Percentiles rank a stretch among this genome's conserved stretches.
These are phyloP conservation scores for Leptobrachium ailaonicum DNA, from an alignment of 2,113 vertebrate species.

Conservation along the genomic window DNA sequence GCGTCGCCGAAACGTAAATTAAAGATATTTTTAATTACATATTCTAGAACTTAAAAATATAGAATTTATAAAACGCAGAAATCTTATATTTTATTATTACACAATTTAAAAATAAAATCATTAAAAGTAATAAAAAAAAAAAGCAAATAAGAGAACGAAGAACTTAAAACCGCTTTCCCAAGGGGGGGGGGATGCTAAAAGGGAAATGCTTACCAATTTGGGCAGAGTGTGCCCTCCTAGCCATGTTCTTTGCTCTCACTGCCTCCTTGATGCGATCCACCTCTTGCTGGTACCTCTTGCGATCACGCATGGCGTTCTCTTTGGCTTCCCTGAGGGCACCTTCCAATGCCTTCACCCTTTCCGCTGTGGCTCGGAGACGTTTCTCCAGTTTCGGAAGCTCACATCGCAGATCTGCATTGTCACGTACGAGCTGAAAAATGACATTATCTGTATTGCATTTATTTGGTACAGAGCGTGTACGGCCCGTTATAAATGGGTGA, in stretches of 20 bases:
- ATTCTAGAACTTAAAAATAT: too few relatives aligned
- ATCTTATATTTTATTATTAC: too few relatives aligned
- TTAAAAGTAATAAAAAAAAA: too few relatives aligned
- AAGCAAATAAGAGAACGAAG: too few relatives aligned
- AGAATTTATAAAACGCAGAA: too few relatives aligned
- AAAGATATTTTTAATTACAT: too few relatives aligned
- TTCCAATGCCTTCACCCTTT: slow-evolving; percentile 90
- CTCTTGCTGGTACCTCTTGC: slow-evolving; percentile 92
- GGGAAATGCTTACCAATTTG: slow-evolving; percentile 79
- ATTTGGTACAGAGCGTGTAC: too few relatives aligned
- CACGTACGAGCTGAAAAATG: slow-evolving; percentile 77
- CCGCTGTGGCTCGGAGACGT: slow-evolving; percentile 84
- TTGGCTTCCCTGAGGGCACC: slow-evolving; percentile 88
- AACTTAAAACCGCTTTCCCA: too few relatives aligned
- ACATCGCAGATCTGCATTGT: slow-evolving; percentile 93
- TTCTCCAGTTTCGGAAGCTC: slow-evolving; percentile 94
- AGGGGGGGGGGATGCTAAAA: background rate
- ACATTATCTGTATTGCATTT: too few relatives aligned
- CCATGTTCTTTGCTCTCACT: slow-evolving; percentile 89
- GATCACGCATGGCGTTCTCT: slow-evolving; percentile 87
- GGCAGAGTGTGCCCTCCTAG: slow-evolving; percentile 81
- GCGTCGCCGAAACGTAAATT: too few relatives aligned
- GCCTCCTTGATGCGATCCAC: slow-evolving; percentile 95
- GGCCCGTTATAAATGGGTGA: too few relatives aligned
- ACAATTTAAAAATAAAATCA: too few relatives aligned